A percentile compares a stretch with the other conserved stretches of the same genome.
These are phyloP conservation scores for Leptinotarsa juncta DNA, from an alignment of 2,888 invertebrate species.

Conservation along the genomic window DNA sequence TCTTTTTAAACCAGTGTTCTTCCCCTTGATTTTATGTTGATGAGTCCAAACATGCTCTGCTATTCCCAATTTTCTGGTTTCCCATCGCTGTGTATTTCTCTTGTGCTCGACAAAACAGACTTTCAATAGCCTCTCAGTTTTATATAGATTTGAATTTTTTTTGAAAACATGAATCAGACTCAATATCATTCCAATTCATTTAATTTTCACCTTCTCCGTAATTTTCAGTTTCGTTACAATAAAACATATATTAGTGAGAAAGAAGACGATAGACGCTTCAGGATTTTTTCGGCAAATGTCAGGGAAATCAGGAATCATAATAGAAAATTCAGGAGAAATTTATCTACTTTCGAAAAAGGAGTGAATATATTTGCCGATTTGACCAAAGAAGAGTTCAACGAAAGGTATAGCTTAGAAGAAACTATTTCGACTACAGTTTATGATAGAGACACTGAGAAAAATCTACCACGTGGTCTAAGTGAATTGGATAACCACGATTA, in stretches of 20 bases:
- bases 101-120: too few relatives aligned
- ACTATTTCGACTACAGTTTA: background rate
- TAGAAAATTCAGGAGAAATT: constrained; percentile 36
- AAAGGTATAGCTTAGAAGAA: background rate
- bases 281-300: constrained; percentile 37
- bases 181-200: background rate
- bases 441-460: background rate
- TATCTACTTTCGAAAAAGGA: constrained; percentile 36
- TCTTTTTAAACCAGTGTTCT: too few relatives aligned
- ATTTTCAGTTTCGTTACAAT: constrained; percentile 31
- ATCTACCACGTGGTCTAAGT: background rate
- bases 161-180: too few relatives aligned
- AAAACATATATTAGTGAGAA: constrained; percentile 35
- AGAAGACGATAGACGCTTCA: constrained; percentile 38
- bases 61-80: too few relatives aligned
- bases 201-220: background rate
- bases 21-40: too few relatives aligned
- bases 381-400: constrained; percentile 36
- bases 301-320: constrained; percentile 40
- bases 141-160: too few relatives aligned
- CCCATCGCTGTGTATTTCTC: too few relatives aligned
- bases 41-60: too few relatives aligned
- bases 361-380: constrained; percentile 43
- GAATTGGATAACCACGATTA: background rate
- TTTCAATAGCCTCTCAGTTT: too few relatives aligned